Conservation (phyloP, 2,888 invertebrate genomes). For the Cheilosia variabilis region DNA sequence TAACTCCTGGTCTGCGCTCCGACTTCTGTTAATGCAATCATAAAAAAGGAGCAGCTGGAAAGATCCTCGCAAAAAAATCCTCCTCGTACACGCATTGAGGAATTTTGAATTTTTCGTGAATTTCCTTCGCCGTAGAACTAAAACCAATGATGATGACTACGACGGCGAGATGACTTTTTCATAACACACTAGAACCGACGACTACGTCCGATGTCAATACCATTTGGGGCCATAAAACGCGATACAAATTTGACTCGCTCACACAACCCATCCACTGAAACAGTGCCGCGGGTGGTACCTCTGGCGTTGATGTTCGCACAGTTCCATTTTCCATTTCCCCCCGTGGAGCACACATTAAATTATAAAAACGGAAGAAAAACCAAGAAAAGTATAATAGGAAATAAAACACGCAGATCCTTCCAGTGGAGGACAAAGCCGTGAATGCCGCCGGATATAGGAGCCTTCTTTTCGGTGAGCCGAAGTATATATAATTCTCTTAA, state of each 20-base stretch:
- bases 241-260: slow-evolving; percentile 36
- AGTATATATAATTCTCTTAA: too few species aligned
- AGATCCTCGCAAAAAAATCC: too few species aligned
- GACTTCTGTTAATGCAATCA: too few species aligned
- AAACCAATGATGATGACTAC: slow-evolving; percentile 55
- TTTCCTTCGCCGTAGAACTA: slow-evolving; percentile 41
- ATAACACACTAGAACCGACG: background rate
- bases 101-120: slow-evolving; percentile 63
- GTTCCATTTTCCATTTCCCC: slow-evolving; percentile 13
- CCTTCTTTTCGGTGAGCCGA: background rate
- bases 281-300: background rate
- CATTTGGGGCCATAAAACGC: slow-evolving; percentile 43
- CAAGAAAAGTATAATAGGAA: slow-evolving; percentile 42
- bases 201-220: background rate
- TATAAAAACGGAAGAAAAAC: slow-evolving; percentile 15
- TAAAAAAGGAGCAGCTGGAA: background rate
- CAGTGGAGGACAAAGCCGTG: slow-evolving; percentile 24
- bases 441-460: slow-evolving; percentile 31
- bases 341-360: slow-evolving; percentile 33
- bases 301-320: slow-evolving; percentile 42
- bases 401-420: slow-evolving; percentile 57
- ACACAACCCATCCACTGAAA: slow-evolving; percentile 4
- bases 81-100: background rate
- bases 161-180: slow-evolving; percentile 18
- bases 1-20: background rate